Evolutionary conservation across 1,140 invertebrate species (phyloP).

Genomic region (Neodiprion lecontei): DNA sequence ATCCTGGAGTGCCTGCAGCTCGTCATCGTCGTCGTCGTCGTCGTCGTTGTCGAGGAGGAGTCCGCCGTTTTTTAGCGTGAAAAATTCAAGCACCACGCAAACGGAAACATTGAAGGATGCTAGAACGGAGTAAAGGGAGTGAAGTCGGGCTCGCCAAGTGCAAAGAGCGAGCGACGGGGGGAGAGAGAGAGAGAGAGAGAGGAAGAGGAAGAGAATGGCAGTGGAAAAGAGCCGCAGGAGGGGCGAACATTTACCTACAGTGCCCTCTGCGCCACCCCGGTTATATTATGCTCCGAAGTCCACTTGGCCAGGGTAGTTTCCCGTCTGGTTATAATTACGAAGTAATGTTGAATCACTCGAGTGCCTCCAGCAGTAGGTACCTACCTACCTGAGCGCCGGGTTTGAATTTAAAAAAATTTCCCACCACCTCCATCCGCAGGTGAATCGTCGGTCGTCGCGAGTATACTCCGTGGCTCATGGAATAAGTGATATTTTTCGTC

Average conservation of each 20-base stretch:
- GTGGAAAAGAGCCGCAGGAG: conserved; percentile 3
- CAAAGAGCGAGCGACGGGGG: not conserved
- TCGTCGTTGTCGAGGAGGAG: not conserved
- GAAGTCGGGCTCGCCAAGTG: not conserved
- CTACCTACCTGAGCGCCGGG: no score
- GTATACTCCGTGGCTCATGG: no score
- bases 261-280: not conserved
- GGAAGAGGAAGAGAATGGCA: not conserved
- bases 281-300: not conserved
- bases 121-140: not conserved
- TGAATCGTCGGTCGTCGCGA: no score
- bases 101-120: conserved; percentile 4
- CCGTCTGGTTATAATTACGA: not conserved
- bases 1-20: not conserved
- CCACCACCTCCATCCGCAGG: no score
- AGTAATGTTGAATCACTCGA: no score
- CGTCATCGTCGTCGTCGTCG: no score
- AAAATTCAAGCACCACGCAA: conserved; percentile 7
- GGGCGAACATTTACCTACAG: conserved; percentile 11
- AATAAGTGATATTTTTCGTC: no score
- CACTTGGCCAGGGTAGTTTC: not conserved
- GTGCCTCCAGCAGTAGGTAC: no score
- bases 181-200: not conserved
- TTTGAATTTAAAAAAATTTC: no score
- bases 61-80: not conserved